Evolutionary conservation across 2,888 invertebrate species (phyloP).

Genomic region (Eupeodes luniger): DNA sequence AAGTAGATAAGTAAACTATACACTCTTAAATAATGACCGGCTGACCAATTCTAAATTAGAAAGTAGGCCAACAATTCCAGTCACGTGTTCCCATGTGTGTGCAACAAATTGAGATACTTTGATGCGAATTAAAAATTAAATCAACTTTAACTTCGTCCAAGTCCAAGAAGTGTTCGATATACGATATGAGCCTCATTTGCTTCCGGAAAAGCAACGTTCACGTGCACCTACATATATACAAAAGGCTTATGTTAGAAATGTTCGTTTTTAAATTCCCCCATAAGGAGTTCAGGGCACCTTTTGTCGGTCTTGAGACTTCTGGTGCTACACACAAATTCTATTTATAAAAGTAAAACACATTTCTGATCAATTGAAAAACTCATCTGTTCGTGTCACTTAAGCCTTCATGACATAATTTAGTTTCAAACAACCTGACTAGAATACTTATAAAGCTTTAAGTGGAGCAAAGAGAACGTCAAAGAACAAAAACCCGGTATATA

Average conservation of each 20-base stretch:
- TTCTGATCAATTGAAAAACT: constrained; percentile 48
- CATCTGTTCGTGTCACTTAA: constrained; percentile 38
- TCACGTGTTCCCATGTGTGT: constrained; percentile 47
- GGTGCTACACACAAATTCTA: background rate
- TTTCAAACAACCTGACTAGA: constrained; percentile 49
- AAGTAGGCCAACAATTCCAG: constrained; percentile 66
- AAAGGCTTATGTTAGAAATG: background rate
- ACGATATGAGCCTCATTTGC: background rate
- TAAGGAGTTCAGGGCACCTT: background rate
- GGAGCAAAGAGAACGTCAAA: constrained; percentile 45
- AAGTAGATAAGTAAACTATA: constrained; percentile 1
- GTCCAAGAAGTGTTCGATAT: background rate
- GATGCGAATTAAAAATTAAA: constrained; percentile 23
- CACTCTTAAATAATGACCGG: constrained; percentile 43
- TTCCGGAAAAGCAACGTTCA: constrained; percentile 37
- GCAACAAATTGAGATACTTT: constrained; percentile 48
- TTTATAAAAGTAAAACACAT: constrained; percentile 29
- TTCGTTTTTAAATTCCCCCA: constrained; percentile 4
- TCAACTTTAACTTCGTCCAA: background rate
- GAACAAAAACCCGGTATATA: background rate
- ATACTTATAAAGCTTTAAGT: constrained; percentile 59
- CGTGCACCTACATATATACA: background rate
- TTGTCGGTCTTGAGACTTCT: background rate
- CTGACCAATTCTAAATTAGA: constrained; percentile 58
- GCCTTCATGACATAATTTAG: constrained; percentile 74